Base-by-base conservation (phyloP, 2,888 invertebrate species). In the Gnatocerus cornutus region DNA sequence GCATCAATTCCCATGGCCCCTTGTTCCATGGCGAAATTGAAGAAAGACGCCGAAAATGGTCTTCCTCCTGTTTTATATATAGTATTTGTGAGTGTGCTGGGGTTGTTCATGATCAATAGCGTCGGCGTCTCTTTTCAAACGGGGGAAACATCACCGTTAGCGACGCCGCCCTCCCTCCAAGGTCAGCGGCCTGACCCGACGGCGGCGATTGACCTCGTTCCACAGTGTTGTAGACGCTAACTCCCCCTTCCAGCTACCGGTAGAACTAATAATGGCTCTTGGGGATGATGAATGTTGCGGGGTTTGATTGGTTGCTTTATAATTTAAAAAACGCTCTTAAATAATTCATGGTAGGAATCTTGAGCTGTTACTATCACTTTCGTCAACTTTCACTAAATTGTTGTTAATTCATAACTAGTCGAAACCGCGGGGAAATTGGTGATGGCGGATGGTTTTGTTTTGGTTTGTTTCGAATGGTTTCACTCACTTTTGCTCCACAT, bases 121-220 rank as follows among this genome's bases (percentile, higher is more conserved):
- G 63, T 12, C 62, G 62, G 27, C 61, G 68, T 45, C 61, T 30
- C 48, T 45, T 65, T 46, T 30, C 48, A 21, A 48, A 61, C 14
- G 56, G 53, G 50, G 69, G 56, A 30, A 63, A 48, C 46, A 56
- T 65, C 43, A 52, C 30, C 45, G 56, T 55, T 39, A 30, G 50
- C 41, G 72, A 71, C 74, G 77, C 73, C 72, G 70, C 73, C 72
- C 71, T 52, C 66, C 62, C 73, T 69, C 77, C 81, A 82, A 82
- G 81, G 82, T 81, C 81, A 81, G 79, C 81, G 80, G 76, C 81
- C 81, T 80, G 80, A 79, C 80, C 78, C 80, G 81, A 73, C 81
- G 80, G 74, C 80, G 81, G 81, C 77, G 79, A 80, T 81, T 82
- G 82, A 82, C 82, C 82, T 80, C 79, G 78, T 82, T 82, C 78